Percentiles rank a stretch among this genome's conserved stretches.
These are phyloP conservation scores for Eleginops maclovinus DNA, from an alignment of 2,113 vertebrate species.

Conservation along the genomic window DNA sequence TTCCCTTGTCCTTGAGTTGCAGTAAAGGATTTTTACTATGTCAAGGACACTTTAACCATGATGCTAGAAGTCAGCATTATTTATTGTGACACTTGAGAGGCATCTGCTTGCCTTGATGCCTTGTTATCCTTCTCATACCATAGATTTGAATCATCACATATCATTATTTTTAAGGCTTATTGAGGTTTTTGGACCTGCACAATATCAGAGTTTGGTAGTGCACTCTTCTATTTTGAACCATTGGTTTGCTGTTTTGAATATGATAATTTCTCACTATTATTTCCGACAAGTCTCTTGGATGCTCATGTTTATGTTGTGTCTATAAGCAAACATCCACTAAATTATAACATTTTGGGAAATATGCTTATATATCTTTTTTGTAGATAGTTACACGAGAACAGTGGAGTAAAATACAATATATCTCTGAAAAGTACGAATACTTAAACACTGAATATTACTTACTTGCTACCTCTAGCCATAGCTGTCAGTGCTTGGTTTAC, in stretches of 20 bases:
- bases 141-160: not conserved
- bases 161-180: not conserved
- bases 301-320: not conserved
- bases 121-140: not conserved
- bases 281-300: not conserved
- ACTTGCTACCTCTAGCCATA: too few species aligned
- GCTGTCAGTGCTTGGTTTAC: too few species aligned
- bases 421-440: too few species aligned
- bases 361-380: too few species aligned
- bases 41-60: not conserved
- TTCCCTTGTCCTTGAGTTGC: not conserved
- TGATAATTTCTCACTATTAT: not conserved
- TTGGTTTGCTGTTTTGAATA: not conserved
- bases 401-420: too few species aligned
- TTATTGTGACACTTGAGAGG: not conserved
- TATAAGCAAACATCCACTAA: not conserved
- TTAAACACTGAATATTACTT: too few species aligned
- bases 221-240: not conserved
- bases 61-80: not conserved
- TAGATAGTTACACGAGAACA: too few species aligned
- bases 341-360: too few species aligned
- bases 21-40: constrained; percentile 6
- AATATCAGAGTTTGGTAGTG: not conserved
- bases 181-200: not conserved
- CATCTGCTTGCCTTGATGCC: not conserved